phyloP scores from a whole-genome alignment of 2,797 vertebrate genomes.

The Momotus momota region DNA sequence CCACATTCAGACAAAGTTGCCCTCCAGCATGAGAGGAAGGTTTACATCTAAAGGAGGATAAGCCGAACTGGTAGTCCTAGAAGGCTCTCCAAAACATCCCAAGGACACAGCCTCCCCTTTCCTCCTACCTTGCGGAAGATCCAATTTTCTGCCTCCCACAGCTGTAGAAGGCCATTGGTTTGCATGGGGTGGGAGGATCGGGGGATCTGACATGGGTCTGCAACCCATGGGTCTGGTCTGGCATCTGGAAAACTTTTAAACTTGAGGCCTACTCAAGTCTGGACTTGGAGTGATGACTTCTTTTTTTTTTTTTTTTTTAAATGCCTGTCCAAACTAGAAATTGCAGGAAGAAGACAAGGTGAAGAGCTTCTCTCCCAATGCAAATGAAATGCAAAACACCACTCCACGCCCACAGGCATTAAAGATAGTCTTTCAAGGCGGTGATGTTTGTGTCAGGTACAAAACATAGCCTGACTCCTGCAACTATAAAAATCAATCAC shows the following conservation, averaged over 20 bases:
- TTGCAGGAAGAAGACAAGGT: not conserved
- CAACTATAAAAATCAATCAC: not conserved
- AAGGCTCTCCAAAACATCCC: not conserved
- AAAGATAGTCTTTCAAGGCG: not conserved
- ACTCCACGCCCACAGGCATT: not conserved
- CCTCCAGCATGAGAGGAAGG: not conserved
- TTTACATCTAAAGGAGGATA: not conserved
- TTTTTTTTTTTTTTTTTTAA: not conserved
- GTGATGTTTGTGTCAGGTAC: not conserved
- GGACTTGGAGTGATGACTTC: not conserved
- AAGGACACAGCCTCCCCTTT: not conserved
- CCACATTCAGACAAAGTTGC: not conserved
- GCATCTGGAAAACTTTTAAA: not conserved
- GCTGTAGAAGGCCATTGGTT: not conserved
- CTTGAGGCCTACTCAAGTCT: not conserved
- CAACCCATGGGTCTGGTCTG: not conserved
- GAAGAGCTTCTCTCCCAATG: not conserved
- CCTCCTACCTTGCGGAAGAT: not conserved
- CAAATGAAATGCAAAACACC: not conserved
- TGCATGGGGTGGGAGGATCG: not conserved
- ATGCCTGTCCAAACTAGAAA: not conserved
- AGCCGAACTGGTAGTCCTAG: not conserved
- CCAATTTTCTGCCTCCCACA: not conserved
- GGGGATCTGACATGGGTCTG: rapidly evolving
- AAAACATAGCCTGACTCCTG: not conserved